Percentiles rank a stretch among this genome's conserved stretches.
Conservation (phyloP, 1,140 invertebrate genomes). For the Agrilus planipennis region DNA sequence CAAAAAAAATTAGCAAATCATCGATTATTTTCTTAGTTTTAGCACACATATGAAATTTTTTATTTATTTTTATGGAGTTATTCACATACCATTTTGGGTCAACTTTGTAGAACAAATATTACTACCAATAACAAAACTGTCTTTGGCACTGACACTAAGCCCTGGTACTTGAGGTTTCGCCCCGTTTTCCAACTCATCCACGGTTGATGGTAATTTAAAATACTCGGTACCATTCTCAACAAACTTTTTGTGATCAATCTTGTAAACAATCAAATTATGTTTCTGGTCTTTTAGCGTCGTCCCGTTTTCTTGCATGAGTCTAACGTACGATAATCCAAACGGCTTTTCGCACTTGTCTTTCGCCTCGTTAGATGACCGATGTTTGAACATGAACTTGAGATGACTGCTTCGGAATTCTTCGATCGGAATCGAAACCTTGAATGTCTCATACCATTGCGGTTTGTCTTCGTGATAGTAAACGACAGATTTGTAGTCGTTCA, state of each 20-base stretch:
- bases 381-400: constrained; percentile 84
- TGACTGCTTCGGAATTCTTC: constrained; percentile 86
- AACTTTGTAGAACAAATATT: constrained; percentile 91
- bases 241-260: constrained; percentile 76
- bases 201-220: constrained; percentile 61
- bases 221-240: constrained; percentile 57
- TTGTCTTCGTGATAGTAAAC: constrained; percentile 92
- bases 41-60: not conserved
- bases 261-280: constrained; percentile 84
- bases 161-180: constrained; percentile 46
- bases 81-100: constrained; percentile 73
- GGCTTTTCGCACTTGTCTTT: constrained; percentile 86
- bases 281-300: constrained; percentile 75
- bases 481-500: constrained; percentile 73
- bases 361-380: constrained; percentile 76
- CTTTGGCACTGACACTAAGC: constrained; percentile 55
- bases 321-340: constrained; percentile 80
- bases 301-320: constrained; percentile 78
- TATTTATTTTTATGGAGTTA: not conserved
- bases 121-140: constrained; percentile 68
- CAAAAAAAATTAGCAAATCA: not conserved
- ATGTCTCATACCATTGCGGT: constrained; percentile 85
- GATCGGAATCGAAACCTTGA: constrained; percentile 83
- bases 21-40: not conserved
- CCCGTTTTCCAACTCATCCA: constrained; percentile 47